Evolutionary conservation across 2,113 vertebrate species (phyloP).

Genomic region (Nothocercus nigrocapillus): DNA sequence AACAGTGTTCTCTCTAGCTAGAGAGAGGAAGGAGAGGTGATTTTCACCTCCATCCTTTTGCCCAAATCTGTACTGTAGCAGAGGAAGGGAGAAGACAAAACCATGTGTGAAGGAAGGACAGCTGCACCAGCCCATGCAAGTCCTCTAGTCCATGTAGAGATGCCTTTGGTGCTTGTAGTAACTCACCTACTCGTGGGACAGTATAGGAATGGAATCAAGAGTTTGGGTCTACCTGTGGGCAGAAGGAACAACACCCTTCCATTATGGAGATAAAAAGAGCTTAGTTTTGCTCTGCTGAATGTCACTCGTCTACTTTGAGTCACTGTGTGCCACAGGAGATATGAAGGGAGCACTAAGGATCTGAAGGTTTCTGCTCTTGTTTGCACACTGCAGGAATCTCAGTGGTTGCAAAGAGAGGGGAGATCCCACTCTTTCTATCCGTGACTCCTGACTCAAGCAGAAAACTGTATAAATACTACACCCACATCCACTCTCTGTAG

Average conservation of each 20-base stretch:
- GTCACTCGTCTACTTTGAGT: not conserved
- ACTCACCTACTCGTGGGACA: not conserved
- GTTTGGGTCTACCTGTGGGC: not conserved
- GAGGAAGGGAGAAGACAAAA: not conserved
- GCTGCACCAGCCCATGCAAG: not conserved
- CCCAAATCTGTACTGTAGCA: not conserved
- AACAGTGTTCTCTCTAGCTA: not conserved
- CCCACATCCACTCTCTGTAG: not conserved
- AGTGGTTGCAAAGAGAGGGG: not conserved
- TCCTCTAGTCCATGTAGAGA: not conserved
- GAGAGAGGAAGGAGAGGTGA: accelerated
- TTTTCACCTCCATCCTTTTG: not conserved
- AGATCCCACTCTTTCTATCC: not conserved
- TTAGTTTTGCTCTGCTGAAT: not conserved
- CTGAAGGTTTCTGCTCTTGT: not conserved
- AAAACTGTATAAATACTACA: not conserved
- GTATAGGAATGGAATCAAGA: not conserved
- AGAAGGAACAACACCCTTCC: not conserved
- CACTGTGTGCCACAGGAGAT: not conserved
- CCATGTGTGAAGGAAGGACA: not conserved
- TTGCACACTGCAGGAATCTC: not conserved
- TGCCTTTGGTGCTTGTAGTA: not conserved
- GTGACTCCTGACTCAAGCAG: not conserved
- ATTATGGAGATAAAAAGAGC: not conserved
- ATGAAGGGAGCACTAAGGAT: not conserved